phyloP scores from a whole-genome alignment of 2,113 vertebrate species.

The Symphodus melops region DNA sequence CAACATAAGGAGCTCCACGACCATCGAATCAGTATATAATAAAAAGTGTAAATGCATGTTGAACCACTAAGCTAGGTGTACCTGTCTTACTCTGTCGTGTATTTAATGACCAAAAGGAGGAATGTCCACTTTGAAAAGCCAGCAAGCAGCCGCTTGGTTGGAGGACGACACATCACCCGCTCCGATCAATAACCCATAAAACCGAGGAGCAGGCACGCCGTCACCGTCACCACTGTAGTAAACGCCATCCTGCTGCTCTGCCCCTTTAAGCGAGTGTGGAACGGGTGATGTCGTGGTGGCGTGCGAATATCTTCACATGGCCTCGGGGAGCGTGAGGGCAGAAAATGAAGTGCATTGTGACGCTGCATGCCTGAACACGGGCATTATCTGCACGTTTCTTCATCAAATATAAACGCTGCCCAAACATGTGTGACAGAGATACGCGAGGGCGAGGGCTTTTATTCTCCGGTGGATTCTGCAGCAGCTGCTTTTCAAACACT shows the following conservation, averaged over 20 bases:
- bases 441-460: constrained; percentile 31
- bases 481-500: constrained; percentile 39
- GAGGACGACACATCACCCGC: too few relatives aligned
- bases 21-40: too few relatives aligned
- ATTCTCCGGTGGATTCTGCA: constrained; percentile 60
- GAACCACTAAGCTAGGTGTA: too few relatives aligned
- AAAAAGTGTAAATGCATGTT: too few relatives aligned
- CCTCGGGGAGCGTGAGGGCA: constrained; percentile 20
- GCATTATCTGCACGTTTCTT: constrained; percentile 32
- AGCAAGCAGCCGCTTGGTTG: too few relatives aligned
- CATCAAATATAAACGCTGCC: constrained; percentile 35
- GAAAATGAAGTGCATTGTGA: constrained; percentile 38
- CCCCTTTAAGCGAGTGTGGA: background rate
- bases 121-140: too few relatives aligned
- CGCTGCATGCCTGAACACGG: constrained; percentile 29
- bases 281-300: background rate
- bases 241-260: background rate
- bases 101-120: too few relatives aligned
- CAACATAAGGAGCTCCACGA: too few relatives aligned
- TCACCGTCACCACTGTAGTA: background rate
- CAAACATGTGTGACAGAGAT: constrained; percentile 40
- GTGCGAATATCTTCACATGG: background rate
- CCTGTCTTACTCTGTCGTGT: too few relatives aligned
- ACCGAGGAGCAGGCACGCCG: background rate
- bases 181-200: background rate